Percentiles rank a stretch among this genome's conserved stretches.
Conservation (phyloP, 2,797 vertebrate species). For the Monodelphis domestica region DNA sequence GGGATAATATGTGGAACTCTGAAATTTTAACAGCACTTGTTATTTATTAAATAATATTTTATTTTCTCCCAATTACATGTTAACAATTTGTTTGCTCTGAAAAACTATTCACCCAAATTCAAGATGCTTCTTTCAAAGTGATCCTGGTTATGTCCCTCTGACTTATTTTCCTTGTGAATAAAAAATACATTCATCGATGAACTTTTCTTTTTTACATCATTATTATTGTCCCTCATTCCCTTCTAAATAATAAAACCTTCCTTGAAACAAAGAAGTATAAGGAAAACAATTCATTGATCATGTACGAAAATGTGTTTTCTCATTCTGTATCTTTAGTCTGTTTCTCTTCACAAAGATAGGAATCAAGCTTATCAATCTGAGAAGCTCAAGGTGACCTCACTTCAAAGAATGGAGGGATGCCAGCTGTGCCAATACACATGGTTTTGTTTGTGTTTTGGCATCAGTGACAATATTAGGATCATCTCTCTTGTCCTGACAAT, state of each 20-base stretch:
- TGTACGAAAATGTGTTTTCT: background rate
- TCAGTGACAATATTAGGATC: background rate
- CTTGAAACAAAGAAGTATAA: background rate
- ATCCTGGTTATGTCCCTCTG: background rate
- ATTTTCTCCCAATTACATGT: no score
- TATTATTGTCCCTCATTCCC: background rate
- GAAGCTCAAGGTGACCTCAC: background rate
- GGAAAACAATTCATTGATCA: background rate
- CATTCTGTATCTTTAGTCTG: background rate
- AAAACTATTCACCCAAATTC: background rate
- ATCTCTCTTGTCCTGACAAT: background rate
- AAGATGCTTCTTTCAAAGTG: background rate
- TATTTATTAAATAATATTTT: background rate
- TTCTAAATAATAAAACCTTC: background rate
- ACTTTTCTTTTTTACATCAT: background rate
- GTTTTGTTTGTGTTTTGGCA: background rate
- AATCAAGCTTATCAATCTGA: background rate
- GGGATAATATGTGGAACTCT: background rate
- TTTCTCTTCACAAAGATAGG: background rate
- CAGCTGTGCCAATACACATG: background rate
- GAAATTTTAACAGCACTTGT: background rate
- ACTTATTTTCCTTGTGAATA: background rate
- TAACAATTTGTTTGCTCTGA: no score
- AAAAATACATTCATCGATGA: background rate
- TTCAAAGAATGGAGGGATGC: background rate